Conservation (phyloP, 2,113 vertebrate genomes). For the Hassar affinis region DNA sequence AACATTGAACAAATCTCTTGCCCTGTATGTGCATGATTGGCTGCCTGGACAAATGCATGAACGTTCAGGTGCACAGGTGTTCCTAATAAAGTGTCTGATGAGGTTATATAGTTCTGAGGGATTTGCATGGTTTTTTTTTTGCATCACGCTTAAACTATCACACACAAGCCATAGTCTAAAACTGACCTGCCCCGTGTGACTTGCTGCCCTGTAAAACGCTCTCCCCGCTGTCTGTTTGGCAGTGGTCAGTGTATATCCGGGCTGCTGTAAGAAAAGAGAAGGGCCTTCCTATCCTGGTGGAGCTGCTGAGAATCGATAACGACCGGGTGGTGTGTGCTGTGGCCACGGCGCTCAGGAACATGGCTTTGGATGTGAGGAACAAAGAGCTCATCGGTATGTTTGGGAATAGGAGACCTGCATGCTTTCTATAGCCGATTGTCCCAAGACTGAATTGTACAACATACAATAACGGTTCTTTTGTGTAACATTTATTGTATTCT, state of each 20-base stretch:
- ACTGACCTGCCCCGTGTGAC: neutral
- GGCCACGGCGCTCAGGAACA: slow-evolving; percentile 95
- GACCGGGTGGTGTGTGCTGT: slow-evolving; percentile 98
- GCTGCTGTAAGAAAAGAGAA: slow-evolving; percentile 98
- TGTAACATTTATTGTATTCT: slow-evolving; percentile 8
- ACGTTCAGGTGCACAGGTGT: neutral
- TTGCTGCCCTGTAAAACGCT: neutral
- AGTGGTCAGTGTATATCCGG: slow-evolving; percentile 98
- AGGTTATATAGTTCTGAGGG: neutral
- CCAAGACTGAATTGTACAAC: neutral
- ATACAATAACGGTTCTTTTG: slow-evolving; percentile 10
- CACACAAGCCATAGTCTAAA: neutral
- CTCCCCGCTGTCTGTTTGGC: slow-evolving; percentile 30
- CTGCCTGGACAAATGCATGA: neutral
- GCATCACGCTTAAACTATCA: neutral
- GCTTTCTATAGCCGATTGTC: slow-evolving; percentile 30
- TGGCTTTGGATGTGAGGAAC: slow-evolving; percentile 98
- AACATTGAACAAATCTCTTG: neutral
- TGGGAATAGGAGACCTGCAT: neutral
- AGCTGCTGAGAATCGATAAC: slow-evolving; percentile 96
- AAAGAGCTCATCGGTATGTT: slow-evolving; percentile 97
- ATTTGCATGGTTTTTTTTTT: neutral
- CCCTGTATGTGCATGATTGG: neutral
- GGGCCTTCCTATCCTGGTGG: slow-evolving; percentile 94
- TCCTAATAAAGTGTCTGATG: neutral